Evolutionary conservation across 1,140 invertebrate species (phyloP), one percentile per base, ranked within the genome.

Genomic region (Bombus ignitus): DNA sequence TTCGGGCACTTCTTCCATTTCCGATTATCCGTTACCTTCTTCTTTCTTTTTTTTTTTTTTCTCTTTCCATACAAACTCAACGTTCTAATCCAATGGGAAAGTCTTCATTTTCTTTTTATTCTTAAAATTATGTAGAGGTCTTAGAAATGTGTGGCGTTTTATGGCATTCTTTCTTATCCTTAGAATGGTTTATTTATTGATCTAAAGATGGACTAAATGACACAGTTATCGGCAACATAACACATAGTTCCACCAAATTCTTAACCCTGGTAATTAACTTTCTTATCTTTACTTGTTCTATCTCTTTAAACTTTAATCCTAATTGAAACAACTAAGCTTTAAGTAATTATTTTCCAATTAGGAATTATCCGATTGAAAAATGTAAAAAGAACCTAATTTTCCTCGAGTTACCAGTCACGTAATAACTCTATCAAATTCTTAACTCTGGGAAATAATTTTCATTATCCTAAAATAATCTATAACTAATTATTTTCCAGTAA

Each of bases 1-100:
- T 88, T 65, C 65, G 35, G 87, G 88, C 87, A 80, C 68, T 80
- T 84, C 66, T 79, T 84, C 66, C 47, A 75, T 62, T 85, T 85
- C 22, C 59, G 71, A 85, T 85, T 75, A 85, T 85, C 84, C 79
- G 77, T 85, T 85, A 80, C 76, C 76, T 62, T 32, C n/a, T 66
- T 66, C 65, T 66, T 66, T 32, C 65, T 66, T 35, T 44, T 59
- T 59, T 44, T 35, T 35, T 44, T 59, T 59, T 44, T 59, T 53
- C 44, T 42, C 15, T 53, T 59, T 32, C 28, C 47, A 18, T 73
- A 18, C 12, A 66, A 28, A 42, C 37, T 44, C 59, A 70, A 22
- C 28, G 47, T 39, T 71, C 18, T 62, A n/a, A 76, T 53, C 44
- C 77, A 18, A 25, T 22, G 42, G 28, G 77, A 81, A 81, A 35